Evolutionary conservation across 2,888 invertebrate species (phyloP), one percentile per base, ranked within the genome.

Genomic region (Drosophila neotestacea): DNA sequence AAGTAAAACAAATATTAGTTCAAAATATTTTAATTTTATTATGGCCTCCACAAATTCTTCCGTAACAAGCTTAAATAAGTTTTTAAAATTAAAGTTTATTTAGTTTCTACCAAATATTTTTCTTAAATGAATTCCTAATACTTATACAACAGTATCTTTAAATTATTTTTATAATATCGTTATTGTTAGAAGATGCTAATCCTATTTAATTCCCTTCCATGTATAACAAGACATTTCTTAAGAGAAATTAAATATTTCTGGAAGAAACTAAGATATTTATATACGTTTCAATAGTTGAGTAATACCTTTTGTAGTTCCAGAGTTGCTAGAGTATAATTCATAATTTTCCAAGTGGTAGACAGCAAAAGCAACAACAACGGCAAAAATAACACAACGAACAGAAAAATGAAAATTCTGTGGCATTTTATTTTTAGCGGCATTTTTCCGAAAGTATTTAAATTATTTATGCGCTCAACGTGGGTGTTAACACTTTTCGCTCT

Each of bases 381-480:
- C n/a, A 52, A 30, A 27, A 42, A 28, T 7, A 46, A 16, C 16
- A 16, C 0, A 9, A 30, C 2, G 22, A 44, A 11, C 6, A 64
- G n/a, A 27, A 64, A 65, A n/a, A 36, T 61, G 27, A 22, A 52
- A 67, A 71, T 74, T 74, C 38, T 63, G 52, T 47, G 50, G 60
- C 61, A 77, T 73, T 68, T 80, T 81, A 84, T 79, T 84, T 79
- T 78, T 74, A 78, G 78, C 66, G 58, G 51, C 61, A 69, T 70
- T 72, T 81, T 70, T 70, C 39, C 60, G 69, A 84, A 85, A 79
- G 77, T 80, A 85, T 87, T 89, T 78, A 77, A 81, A 84, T 87
- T 73, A 87, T 89, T 87, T 87, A 87, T 89, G 85, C 52, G 76
- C 75, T 70, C 66, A 38, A 73, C 70, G 86, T 81, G 88, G 88